A percentile compares a stretch with the other conserved stretches of the same genome.
Evolutionary conservation across 2,113 vertebrate genomes (phyloP).

Genomic region (Ammodytes marinus): DNA sequence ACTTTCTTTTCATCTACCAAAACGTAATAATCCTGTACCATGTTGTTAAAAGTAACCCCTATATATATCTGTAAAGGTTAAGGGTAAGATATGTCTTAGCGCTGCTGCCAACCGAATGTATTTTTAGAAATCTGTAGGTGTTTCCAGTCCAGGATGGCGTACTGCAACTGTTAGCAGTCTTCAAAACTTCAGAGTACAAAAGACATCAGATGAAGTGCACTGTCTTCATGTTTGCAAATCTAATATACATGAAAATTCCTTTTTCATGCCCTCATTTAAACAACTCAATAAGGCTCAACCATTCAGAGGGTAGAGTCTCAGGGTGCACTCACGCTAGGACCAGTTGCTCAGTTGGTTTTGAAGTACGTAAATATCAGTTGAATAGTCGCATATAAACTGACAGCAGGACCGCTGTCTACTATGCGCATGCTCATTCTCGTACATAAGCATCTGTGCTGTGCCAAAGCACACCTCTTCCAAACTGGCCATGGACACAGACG

Average conservation of each 20-base stretch:
- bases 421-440: too few species aligned
- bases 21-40: conserved; percentile 27
- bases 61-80: conserved; percentile 45
- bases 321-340: too few species aligned
- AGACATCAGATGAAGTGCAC: conserved; percentile 32
- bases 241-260: conserved; percentile 54
- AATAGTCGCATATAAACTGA: too few species aligned
- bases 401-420: too few species aligned
- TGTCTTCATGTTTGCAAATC: conserved; percentile 60
- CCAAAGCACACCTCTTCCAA: too few species aligned
- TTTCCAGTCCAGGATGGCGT: conserved; percentile 54
- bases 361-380: too few species aligned
- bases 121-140: conserved; percentile 76
- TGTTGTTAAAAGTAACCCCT: conserved; percentile 47
- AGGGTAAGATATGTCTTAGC: conserved; percentile 43
- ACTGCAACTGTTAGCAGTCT: conserved; percentile 61
- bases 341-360: too few species aligned
- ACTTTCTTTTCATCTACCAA: conserved; percentile 34
- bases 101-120: conserved; percentile 51
- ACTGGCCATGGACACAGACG: too few species aligned
- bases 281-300: too few species aligned
- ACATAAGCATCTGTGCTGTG: too few species aligned
- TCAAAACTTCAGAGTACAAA: conserved; percentile 56
- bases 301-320: too few species aligned
- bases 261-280: conserved; percentile 51